A percentile compares a stretch with the other conserved stretches of the same genome.
These are phyloP conservation scores for Aix galericulata DNA, from an alignment of 2,113 vertebrate genomes.

Conservation along the genomic window DNA sequence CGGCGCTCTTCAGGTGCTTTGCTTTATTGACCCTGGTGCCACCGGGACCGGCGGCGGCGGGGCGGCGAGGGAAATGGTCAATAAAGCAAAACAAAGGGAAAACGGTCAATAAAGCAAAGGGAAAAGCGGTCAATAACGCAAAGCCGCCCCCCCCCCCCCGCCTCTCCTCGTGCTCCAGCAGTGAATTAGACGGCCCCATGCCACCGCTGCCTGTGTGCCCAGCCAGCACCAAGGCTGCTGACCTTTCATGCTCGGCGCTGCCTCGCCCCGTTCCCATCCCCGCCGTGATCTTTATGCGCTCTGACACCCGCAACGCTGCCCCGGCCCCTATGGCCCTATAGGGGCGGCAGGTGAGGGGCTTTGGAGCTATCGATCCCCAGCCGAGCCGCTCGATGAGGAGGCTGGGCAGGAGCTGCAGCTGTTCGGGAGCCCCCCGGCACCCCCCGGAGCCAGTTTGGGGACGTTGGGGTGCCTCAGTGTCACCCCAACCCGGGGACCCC, in stretches of 20 bases:
- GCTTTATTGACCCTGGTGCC: background rate
- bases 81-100: no score
- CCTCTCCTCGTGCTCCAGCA: background rate
- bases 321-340: background rate
- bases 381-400: background rate
- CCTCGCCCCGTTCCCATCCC: background rate
- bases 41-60: no score
- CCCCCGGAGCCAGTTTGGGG: fast-evolving
- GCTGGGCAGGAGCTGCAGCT: background rate
- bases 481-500: background rate
- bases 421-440: background rate
- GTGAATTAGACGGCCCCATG: background rate
- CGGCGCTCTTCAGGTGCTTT: background rate
- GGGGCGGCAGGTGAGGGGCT: background rate
- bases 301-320: background rate
- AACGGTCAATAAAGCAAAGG: no score
- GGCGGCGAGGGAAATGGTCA: no score
- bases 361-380: background rate
- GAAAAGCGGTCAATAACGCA: no score
- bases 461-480: no score
- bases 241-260: conserved; percentile 53
- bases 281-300: conserved; percentile 15
- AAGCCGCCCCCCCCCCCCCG: background rate
- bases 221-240: background rate
- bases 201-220: background rate